Evolutionary conservation across 2,797 vertebrate species (phyloP).

Genomic region (Diplodus puntazzo): DNA sequence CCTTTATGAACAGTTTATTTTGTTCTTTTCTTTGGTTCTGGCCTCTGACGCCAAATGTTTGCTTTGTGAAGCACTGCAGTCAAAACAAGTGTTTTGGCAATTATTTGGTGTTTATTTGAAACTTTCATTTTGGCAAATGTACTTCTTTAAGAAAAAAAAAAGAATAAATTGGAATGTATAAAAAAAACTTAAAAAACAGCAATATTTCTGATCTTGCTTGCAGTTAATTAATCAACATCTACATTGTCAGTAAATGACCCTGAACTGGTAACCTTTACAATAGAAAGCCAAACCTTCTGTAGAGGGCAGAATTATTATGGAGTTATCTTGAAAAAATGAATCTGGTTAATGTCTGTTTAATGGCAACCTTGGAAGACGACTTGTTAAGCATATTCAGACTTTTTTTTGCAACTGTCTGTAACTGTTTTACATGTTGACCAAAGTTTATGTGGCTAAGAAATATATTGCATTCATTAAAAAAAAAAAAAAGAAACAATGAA

Average conservation of each 20-base stretch:
- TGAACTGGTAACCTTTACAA: slow-evolving; percentile 20
- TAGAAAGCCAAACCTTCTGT: slow-evolving; percentile 9
- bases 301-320: slow-evolving; percentile 6
- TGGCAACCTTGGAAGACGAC: slow-evolving; percentile 23
- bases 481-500: slow-evolving; percentile 67
- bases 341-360: slow-evolving; percentile 19
- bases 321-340: slow-evolving; percentile 12
- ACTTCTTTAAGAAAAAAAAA: slow-evolving; percentile 19
- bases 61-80: slow-evolving; percentile 59
- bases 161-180: slow-evolving; percentile 36
- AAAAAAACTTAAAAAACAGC: slow-evolving; percentile 3
- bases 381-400: slow-evolving; percentile 45
- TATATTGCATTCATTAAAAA: slow-evolving; percentile 68
- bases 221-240: slow-evolving; percentile 33
- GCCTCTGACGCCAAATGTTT: slow-evolving; percentile 42
- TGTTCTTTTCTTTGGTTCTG: slow-evolving; percentile 19
- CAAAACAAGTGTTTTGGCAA: slow-evolving; percentile 50
- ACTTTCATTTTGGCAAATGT: slow-evolving; percentile 40
- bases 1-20: slow-evolving; percentile 29
- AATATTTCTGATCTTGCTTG: slow-evolving; percentile 38
- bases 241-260: slow-evolving; percentile 30
- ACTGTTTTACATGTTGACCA: slow-evolving; percentile 75
- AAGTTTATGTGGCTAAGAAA: slow-evolving; percentile 65
- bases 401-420: slow-evolving; percentile 61
- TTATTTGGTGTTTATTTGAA: slow-evolving; percentile 54